These are phyloP conservation scores for Labia minor DNA, from an alignment of 2,888 invertebrate genomes.

Conservation along the genomic window DNA sequence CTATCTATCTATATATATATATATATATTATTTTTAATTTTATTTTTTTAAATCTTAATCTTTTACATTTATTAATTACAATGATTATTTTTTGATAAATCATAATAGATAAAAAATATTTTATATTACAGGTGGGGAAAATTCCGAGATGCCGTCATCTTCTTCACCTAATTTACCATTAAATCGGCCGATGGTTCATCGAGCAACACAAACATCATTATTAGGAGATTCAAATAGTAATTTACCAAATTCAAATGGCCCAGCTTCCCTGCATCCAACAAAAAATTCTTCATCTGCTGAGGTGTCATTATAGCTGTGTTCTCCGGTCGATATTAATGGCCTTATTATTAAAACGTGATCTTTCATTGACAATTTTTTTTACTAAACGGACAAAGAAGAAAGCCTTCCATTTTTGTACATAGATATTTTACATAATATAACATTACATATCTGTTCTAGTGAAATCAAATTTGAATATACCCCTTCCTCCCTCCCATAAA, in stretches of 20 bases:
- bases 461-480: background rate
- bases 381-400: background rate
- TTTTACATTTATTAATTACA: too few relatives aligned
- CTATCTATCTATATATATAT: too few relatives aligned
- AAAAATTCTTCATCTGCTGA: background rate
- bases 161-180: background rate
- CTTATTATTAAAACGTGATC: background rate
- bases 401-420: conserved; percentile 1
- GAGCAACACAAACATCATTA: background rate
- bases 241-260: background rate
- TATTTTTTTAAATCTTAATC: too few relatives aligned
- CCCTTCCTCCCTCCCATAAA: background rate
- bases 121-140: background rate
- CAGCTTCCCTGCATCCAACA: background rate
- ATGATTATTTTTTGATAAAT: too few relatives aligned
- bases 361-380: background rate
- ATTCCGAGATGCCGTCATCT: background rate
- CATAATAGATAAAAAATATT: too few relatives aligned
- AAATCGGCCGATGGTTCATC: background rate
- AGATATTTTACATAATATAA: background rate
- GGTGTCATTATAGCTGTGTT: background rate
- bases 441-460: background rate
- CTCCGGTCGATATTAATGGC: background rate
- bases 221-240: background rate
- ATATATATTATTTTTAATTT: too few relatives aligned